Evolutionary conservation across 2,797 vertebrate species (phyloP).

Genomic region (Oreochromis grahami): DNA sequence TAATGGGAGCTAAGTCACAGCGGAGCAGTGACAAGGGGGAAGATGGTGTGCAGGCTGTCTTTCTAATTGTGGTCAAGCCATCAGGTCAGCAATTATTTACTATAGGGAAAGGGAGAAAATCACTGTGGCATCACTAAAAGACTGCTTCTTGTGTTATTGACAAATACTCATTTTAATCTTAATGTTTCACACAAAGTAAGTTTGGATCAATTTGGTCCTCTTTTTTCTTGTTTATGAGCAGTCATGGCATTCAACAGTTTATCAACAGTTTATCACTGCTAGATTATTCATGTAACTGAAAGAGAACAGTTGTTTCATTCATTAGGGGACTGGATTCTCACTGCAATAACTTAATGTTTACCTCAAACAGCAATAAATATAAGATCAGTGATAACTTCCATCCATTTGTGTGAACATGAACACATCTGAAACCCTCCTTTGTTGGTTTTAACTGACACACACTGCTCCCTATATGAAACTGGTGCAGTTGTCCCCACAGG

Average conservation of each 20-base stretch:
- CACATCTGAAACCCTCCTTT: background rate
- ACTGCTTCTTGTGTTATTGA: background rate
- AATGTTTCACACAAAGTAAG: background rate
- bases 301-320: background rate
- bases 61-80: background rate
- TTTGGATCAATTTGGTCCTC: background rate
- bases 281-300: background rate
- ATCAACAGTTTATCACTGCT: background rate
- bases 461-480: background rate
- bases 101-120: background rate
- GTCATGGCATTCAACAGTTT: background rate
- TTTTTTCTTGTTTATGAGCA: background rate
- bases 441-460: background rate
- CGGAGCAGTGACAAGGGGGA: background rate
- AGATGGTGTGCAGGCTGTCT: constrained; percentile 6
- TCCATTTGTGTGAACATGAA: background rate
- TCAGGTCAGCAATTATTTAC: background rate
- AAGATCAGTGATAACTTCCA: background rate
- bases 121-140: background rate
- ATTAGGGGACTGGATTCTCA: background rate
- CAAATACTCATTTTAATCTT: background rate
- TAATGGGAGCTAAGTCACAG: constrained; percentile 28
- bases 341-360: background rate
- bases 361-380: background rate
- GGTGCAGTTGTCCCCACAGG: background rate